Conservation (phyloP, 2,797 vertebrate species). For the Alectoris magna region DNA sequence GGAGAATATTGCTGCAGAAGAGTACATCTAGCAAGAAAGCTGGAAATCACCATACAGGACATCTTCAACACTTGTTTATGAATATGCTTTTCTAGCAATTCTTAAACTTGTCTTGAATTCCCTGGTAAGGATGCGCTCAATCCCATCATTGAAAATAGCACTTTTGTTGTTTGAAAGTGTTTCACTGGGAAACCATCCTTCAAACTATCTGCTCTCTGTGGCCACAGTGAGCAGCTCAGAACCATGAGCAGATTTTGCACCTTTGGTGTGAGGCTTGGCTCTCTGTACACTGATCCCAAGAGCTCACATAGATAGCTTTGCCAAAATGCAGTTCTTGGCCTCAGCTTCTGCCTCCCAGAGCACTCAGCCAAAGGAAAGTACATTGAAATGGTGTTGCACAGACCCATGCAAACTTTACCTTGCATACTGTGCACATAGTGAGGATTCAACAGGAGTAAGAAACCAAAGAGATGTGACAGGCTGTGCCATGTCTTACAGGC, state of each 20-base stretch:
- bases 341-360: neutral
- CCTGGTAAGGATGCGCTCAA: neutral
- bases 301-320: neutral
- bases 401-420: neutral
- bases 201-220: accelerated
- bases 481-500: neutral
- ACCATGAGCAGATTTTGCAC: neutral
- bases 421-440: neutral
- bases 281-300: neutral
- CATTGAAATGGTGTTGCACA: neutral
- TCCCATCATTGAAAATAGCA: neutral
- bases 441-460: neutral
- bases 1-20: neutral
- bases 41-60: neutral
- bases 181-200: neutral
- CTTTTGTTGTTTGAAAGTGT: neutral
- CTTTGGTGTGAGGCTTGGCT: neutral
- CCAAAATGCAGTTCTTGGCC: neutral
- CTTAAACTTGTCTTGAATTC: neutral
- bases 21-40: neutral
- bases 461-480: neutral
- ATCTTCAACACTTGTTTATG: neutral
- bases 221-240: neutral
- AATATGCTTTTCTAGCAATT: neutral
- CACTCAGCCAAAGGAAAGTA: neutral